Evolutionary conservation across 2,888 invertebrate genomes (phyloP).

Genomic region (Dynastes grantii): DNA sequence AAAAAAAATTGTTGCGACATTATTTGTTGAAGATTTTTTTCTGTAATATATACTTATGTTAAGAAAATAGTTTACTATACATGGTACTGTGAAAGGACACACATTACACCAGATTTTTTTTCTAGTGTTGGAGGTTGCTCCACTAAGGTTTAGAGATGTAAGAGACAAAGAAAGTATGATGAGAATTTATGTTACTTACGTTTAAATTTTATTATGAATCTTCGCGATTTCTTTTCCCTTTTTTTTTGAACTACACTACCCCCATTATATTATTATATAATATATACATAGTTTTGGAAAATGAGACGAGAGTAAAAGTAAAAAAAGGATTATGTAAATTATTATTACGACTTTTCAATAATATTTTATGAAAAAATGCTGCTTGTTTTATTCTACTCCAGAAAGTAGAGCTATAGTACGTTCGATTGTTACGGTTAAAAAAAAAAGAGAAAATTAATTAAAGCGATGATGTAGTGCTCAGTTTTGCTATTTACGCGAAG

Average conservation of each 20-base stretch:
- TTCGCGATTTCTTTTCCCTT: constrained; percentile 39
- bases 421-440: no score
- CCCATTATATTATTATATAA: constrained; percentile 32
- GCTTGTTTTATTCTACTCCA: background rate
- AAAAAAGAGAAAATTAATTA: no score
- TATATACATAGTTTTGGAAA: constrained; percentile 51
- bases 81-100: background rate
- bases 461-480: no score
- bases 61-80: background rate
- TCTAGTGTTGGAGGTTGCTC: background rate
- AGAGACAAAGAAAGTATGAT: constrained; percentile 3
- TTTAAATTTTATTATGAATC: constrained; percentile 49
- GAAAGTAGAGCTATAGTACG: no score
- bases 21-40: background rate
- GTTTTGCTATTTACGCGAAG: no score
- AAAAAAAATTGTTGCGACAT: background rate
- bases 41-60: constrained; percentile 6
- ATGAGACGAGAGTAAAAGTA: constrained; percentile 29
- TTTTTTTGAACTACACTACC: constrained; percentile 40
- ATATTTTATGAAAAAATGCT: constrained; percentile 50
- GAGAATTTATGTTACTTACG: constrained; percentile 47
- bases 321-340: constrained; percentile 49
- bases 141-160: background rate
- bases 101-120: no score
- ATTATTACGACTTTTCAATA: constrained; percentile 54